A percentile compares a stretch with the other conserved stretches of the same genome.
These are phyloP conservation scores for Bucorvus abyssinicus DNA, from an alignment of 2,797 vertebrate species.

Conservation along the genomic window DNA sequence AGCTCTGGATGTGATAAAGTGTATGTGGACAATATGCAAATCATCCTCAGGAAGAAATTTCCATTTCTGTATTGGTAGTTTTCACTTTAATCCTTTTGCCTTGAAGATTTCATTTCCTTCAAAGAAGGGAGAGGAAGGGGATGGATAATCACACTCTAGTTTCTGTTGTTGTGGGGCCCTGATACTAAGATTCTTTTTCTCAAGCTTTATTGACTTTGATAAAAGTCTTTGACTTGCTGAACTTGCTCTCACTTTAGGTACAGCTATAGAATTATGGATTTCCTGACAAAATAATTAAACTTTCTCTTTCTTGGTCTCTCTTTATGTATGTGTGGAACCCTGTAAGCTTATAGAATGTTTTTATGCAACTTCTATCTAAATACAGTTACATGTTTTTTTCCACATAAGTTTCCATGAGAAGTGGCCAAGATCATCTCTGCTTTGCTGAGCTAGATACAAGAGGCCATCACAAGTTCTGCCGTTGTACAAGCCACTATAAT, in stretches of 20 bases:
- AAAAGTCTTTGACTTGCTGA: constrained; percentile 54
- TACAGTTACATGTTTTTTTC: background rate
- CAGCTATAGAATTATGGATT: constrained; percentile 49
- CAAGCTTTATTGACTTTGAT: constrained; percentile 65
- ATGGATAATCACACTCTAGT: constrained; percentile 9
- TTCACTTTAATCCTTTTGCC: constrained; percentile 45
- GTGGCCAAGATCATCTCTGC: background rate
- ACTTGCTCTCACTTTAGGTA: constrained; percentile 60
- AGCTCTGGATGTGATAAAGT: background rate
- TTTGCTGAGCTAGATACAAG: background rate
- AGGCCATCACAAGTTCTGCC: background rate
- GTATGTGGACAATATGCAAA: constrained; percentile 48
- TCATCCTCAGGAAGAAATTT: background rate
- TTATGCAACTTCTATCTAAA: background rate
- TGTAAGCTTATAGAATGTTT: background rate
- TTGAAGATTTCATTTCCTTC: constrained; percentile 52
- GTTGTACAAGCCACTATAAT: background rate
- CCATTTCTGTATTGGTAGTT: constrained; percentile 27
- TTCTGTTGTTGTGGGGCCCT: constrained; percentile 49
- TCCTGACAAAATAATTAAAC: constrained; percentile 55
- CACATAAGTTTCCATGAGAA: background rate
- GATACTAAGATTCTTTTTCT: constrained; percentile 48
- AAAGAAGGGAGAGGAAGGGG: background rate
- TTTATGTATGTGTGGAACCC: background rate
- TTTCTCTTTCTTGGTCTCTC: constrained; percentile 1